Conservation (phyloP, 1,140 invertebrate genomes). For the Apis dorsata region DNA sequence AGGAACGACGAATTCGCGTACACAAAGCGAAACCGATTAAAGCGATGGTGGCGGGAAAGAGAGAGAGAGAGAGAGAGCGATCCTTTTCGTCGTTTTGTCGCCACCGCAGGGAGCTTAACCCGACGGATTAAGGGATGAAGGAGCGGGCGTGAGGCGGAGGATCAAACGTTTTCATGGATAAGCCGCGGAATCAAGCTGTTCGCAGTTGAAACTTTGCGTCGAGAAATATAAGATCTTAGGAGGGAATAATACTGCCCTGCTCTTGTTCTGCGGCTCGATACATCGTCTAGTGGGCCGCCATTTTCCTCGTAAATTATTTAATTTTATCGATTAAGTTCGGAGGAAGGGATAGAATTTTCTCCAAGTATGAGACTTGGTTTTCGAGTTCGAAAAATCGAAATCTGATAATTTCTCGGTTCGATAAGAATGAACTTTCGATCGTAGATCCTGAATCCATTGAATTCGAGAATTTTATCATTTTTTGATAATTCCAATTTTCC, state of each 20-base stretch:
- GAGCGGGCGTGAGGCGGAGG: conserved; percentile 48
- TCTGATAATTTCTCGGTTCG: no score
- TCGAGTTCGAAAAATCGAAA: no score
- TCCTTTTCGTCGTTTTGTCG: conserved; percentile 61
- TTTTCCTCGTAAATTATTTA: neutral
- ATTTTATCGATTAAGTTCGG: neutral
- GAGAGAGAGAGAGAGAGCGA: conserved; percentile 5
- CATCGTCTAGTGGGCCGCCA: neutral
- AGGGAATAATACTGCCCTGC: neutral
- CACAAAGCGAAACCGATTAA: conserved; percentile 16
- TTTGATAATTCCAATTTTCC: no score
- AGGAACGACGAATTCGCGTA: conserved; percentile 29
- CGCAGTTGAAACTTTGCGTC: conserved; percentile 38
- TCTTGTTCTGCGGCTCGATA: neutral
- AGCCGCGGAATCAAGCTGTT: conserved; percentile 39
- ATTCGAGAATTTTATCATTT: no score
- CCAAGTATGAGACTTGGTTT: no score
- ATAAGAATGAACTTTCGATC: no score
- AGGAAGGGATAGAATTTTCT: no score
- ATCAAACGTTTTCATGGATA: conserved; percentile 64
- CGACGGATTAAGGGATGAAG: conserved; percentile 61
- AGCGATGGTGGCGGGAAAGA: neutral
- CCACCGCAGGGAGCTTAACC: conserved; percentile 62
- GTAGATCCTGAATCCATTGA: no score
- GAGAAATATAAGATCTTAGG: conserved; percentile 37